Evolutionary conservation across 2,113 vertebrate genomes (phyloP).

Genomic region (Laterallus jamaicensis): DNA sequence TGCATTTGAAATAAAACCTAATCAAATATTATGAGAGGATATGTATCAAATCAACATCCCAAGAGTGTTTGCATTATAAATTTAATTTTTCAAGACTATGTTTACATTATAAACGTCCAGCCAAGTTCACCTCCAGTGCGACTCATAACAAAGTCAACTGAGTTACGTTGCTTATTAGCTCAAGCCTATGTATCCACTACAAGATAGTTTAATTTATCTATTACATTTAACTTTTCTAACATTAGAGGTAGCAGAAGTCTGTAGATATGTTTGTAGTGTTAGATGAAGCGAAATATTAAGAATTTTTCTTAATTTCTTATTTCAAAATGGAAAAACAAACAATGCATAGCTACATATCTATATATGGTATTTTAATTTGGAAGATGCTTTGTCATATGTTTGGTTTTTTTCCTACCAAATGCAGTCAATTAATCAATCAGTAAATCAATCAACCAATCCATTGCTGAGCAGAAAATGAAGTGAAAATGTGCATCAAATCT

Average conservation of each 20-base stretch:
- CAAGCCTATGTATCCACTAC: not conserved
- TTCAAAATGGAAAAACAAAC: not conserved
- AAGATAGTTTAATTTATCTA: not conserved
- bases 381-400: fast-evolving
- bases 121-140: constrained; percentile 33
- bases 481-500: not conserved
- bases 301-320: not conserved
- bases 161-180: not conserved
- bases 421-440: not conserved
- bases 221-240: not conserved
- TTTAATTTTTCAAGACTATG: constrained; percentile 27
- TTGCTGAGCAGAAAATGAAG: not conserved
- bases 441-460: too few species aligned
- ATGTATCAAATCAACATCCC: constrained; percentile 53
- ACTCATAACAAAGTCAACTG: not conserved
- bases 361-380: not conserved
- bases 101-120: constrained; percentile 44
- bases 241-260: not conserved
- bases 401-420: not conserved
- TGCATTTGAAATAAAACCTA: constrained; percentile 68
- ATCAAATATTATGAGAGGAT: constrained; percentile 66
- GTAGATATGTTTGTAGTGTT: not conserved
- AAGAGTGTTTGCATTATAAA: constrained; percentile 42
- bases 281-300: not conserved
- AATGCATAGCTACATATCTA: fast-evolving